Evolutionary conservation across 1,140 invertebrate genomes (phyloP).

Genomic region (Solen grandis): DNA sequence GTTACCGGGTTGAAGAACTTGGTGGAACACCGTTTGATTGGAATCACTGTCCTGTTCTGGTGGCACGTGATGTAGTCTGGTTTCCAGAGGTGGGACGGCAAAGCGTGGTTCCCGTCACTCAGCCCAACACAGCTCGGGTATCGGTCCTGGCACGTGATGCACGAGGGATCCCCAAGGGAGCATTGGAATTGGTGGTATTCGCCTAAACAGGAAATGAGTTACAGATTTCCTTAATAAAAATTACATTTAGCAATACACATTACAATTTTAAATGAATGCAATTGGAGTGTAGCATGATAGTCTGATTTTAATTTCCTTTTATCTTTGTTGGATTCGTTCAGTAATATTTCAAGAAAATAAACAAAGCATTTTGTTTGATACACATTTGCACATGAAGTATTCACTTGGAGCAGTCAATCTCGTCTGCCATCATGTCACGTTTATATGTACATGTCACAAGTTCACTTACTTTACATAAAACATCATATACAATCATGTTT

Average conservation of each 20-base stretch:
- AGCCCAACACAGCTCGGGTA: conserved; percentile 67
- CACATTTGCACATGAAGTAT: no score
- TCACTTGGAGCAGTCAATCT: conserved; percentile 39
- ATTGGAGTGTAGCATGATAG: no score
- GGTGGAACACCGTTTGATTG: conserved; percentile 21
- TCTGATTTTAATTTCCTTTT: no score
- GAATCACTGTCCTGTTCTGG: conserved; percentile 55
- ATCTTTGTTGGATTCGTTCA: no score
- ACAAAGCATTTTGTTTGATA: no score
- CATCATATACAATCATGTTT: no score
- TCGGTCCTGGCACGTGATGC: conserved; percentile 60
- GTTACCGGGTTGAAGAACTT: conserved; percentile 53
- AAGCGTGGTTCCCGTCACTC: conserved; percentile 64
- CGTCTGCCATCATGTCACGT: conserved; percentile 10
- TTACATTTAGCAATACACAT: no score
- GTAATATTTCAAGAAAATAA: no score
- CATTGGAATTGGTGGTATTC: conserved; percentile 66
- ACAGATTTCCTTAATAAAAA: no score
- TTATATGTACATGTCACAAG: no score
- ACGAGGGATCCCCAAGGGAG: conserved; percentile 35
- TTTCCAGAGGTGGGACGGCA: conserved; percentile 60
- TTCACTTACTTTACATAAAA: no score
- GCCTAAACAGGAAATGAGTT: conserved; percentile 60
- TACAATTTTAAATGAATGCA: no score
- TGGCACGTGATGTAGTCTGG: conserved; percentile 65